phyloP scores from a whole-genome alignment of 2,113 vertebrate genomes.

The Gopherus evgoodei region DNA sequence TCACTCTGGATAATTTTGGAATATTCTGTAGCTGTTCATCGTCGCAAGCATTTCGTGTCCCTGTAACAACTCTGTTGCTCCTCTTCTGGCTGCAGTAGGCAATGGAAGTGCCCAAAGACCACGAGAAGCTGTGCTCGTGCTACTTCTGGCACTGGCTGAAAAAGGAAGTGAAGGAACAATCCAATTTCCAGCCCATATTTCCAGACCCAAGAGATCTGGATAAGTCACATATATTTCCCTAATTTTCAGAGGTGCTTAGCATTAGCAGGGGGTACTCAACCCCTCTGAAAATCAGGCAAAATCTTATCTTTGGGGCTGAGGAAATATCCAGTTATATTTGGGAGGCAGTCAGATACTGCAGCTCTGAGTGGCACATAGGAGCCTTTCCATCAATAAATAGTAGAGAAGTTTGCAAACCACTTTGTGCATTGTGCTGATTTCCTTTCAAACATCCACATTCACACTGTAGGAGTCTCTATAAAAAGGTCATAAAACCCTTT shows the following conservation, averaged over 20 bases:
- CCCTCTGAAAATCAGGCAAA: background rate
- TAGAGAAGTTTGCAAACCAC: background rate
- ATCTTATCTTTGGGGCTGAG: background rate
- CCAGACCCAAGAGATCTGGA: background rate
- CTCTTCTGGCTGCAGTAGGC: background rate
- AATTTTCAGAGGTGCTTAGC: background rate
- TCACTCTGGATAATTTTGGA: background rate
- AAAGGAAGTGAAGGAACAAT: background rate
- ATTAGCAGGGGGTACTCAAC: background rate
- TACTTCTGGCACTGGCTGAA: background rate
- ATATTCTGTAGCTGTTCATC: background rate
- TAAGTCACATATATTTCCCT: background rate
- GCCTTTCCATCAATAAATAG: background rate
- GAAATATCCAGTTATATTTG: background rate
- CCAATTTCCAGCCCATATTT: background rate
- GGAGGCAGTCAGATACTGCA: background rate
- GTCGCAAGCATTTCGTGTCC: background rate
- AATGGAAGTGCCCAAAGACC: background rate
- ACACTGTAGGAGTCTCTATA: constrained; percentile 16
- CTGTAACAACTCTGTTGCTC: background rate
- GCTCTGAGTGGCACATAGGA: background rate
- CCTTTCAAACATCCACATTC: background rate
- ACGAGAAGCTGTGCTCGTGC: background rate
- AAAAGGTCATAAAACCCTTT: constrained; percentile 28
- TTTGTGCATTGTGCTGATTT: background rate